Evolutionary conservation across 1,140 invertebrate genomes (phyloP).

Genomic region (Anastrepha obliqua): DNA sequence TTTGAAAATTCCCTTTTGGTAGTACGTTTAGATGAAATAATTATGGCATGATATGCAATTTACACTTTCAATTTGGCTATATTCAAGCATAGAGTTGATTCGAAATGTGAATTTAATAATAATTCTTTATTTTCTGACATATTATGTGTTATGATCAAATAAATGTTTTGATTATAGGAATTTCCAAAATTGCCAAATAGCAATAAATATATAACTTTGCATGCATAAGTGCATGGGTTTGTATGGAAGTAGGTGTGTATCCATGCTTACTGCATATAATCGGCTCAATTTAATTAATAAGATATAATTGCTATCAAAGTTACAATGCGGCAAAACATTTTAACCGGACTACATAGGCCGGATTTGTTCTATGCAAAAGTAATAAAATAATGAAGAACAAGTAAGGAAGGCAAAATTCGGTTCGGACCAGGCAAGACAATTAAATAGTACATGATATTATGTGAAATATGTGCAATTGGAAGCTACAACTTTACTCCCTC

Average conservation of each 20-base stretch:
- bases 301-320: conserved; percentile 43
- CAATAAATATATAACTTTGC: too few relatives aligned
- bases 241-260: neutral
- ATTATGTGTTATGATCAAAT: neutral
- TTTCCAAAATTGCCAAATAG: neutral
- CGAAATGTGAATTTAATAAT: neutral
- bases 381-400: neutral
- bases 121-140: neutral
- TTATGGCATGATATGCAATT: conserved; percentile 11
- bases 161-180: neutral
- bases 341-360: neutral
- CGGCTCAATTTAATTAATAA: conserved; percentile 21
- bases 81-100: neutral
- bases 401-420: neutral
- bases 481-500: too few relatives aligned
- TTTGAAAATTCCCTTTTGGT: neutral
- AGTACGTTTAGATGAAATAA: neutral
- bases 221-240: too few relatives aligned
- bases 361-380: neutral
- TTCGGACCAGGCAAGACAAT: too few relatives aligned
- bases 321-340: conserved; percentile 16
- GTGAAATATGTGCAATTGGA: too few relatives aligned
- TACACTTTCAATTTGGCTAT: neutral
- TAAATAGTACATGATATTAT: too few relatives aligned
- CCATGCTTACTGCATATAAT: neutral